Conservation (phyloP, 2,888 invertebrate genomes). For the Diogma glabrata region DNA sequence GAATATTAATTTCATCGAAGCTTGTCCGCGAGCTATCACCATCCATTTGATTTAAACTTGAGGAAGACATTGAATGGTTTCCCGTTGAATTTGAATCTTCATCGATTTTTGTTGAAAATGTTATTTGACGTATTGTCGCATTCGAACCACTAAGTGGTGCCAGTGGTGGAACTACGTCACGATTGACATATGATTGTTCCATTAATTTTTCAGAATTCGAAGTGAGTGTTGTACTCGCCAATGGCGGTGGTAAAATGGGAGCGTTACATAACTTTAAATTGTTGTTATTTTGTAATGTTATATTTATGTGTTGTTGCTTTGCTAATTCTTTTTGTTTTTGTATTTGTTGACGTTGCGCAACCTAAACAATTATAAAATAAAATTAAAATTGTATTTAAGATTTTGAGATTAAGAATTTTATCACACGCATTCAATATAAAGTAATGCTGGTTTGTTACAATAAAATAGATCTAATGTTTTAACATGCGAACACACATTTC, state of each 20-base stretch:
- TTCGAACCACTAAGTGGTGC: slow-evolving; percentile 31
- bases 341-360: slow-evolving; percentile 55
- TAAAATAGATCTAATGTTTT: too few relatives aligned
- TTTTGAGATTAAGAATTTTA: too few relatives aligned
- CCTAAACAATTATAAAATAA: slow-evolving; percentile 33
- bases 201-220: background rate
- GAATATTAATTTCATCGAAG: slow-evolving; percentile 49
- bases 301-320: slow-evolving; percentile 31
- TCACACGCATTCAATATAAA: too few relatives aligned
- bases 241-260: slow-evolving; percentile 9
- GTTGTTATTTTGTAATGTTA: slow-evolving; percentile 5
- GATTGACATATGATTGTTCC: slow-evolving; percentile 15
- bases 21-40: slow-evolving; percentile 50
- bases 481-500: too few relatives aligned
- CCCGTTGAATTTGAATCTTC: slow-evolving; percentile 40
- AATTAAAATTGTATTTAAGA: too few relatives aligned
- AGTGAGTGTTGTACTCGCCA: slow-evolving; percentile 29
- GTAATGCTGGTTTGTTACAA: too few relatives aligned
- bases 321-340: slow-evolving; percentile 45
- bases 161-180: slow-evolving; percentile 32
- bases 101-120: slow-evolving; percentile 22
- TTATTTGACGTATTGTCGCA: background rate
- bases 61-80: slow-evolving; percentile 46
- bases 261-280: slow-evolving; percentile 3
- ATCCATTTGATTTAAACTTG: slow-evolving; percentile 35